These are phyloP conservation scores for Sycon ciliatum DNA, from an alignment of 37 sponge, comb jelly and placozoan genomes.

Conservation along the genomic window DNA sequence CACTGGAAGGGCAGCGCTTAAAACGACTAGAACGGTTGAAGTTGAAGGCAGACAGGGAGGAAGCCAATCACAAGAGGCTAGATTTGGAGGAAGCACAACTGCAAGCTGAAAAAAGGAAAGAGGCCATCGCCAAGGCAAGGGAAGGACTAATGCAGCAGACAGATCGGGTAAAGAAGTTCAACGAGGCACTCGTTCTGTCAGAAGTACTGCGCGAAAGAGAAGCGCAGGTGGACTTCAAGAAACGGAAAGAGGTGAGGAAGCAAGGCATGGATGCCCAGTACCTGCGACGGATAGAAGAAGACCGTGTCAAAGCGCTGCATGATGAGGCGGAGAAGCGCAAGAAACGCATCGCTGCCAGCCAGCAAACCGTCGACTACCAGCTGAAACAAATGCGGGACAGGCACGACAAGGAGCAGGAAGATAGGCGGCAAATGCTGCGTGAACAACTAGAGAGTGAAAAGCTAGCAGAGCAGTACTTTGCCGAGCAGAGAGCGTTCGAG, in stretches of 20 bases:
- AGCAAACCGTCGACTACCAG: no score
- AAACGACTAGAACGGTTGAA: neutral
- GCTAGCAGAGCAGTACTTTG: no score
- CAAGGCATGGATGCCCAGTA: slow-evolving; percentile 42
- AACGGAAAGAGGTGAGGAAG: slow-evolving; percentile 23
- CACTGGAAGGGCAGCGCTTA: slow-evolving; percentile 43
- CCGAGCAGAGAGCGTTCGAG: no score
- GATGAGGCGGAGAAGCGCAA: neutral
- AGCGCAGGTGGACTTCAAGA: slow-evolving; percentile 63
- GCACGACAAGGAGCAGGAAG: no score
- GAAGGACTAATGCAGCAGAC: slow-evolving; percentile 70
- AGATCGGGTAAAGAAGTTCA: slow-evolving; percentile 72
- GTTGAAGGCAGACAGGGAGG: no score
- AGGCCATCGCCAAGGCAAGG: slow-evolving; percentile 75
- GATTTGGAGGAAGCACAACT: slow-evolving; percentile 65
- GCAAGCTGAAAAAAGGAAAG: slow-evolving; percentile 60
- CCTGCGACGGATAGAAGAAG: slow-evolving; percentile 37
- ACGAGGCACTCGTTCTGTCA: slow-evolving; percentile 62
- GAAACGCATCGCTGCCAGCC: no score
- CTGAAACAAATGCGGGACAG: no score
- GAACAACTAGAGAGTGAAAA: no score
- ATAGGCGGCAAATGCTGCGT: no score
- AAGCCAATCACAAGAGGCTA: slow-evolving; percentile 26
- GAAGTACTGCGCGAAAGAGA: slow-evolving; percentile 77
- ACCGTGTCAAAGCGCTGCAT: neutral